Conservation (phyloP, 1,140 invertebrate species). For the Littorina saxatilis region DNA sequence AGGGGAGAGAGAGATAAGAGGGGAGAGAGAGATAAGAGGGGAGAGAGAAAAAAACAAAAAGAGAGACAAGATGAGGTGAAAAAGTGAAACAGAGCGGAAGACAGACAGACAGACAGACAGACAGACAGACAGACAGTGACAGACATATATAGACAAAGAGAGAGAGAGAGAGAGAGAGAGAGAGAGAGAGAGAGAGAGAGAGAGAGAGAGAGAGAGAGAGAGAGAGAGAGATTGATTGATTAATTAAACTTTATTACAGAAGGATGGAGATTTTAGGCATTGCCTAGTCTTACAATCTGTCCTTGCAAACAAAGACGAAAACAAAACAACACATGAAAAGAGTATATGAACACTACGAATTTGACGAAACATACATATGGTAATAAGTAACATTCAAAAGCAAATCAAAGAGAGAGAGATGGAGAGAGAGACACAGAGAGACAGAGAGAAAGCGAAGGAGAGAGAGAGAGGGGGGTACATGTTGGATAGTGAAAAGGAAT, state of each 20-base stretch:
- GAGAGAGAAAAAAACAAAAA: too few relatives aligned
- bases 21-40: too few relatives aligned
- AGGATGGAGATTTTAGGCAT: too few relatives aligned
- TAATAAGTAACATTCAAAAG: too few relatives aligned
- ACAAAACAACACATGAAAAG: too few relatives aligned
- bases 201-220: not conserved
- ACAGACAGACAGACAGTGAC: not conserved
- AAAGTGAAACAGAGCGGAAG: not conserved
- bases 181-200: not conserved
- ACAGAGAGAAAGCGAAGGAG: not conserved
- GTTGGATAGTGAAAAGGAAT: constrained; percentile 15
- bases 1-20: too few relatives aligned
- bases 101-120: not conserved
- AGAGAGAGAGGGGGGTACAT: constrained; percentile 1
- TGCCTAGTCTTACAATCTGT: too few relatives aligned
- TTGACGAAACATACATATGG: too few relatives aligned
- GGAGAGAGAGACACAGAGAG: not conserved
- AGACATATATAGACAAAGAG: not conserved
- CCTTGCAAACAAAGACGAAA: too few relatives aligned
- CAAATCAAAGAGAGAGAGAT: not conserved
- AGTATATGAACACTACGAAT: too few relatives aligned
- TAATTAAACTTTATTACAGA: too few relatives aligned
- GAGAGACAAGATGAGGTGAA: not conserved
- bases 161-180: constrained; percentile 15
- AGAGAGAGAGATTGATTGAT: not conserved